Evolutionary conservation across 2,797 vertebrate genomes (phyloP).

Genomic region (Selene dorsalis): DNA sequence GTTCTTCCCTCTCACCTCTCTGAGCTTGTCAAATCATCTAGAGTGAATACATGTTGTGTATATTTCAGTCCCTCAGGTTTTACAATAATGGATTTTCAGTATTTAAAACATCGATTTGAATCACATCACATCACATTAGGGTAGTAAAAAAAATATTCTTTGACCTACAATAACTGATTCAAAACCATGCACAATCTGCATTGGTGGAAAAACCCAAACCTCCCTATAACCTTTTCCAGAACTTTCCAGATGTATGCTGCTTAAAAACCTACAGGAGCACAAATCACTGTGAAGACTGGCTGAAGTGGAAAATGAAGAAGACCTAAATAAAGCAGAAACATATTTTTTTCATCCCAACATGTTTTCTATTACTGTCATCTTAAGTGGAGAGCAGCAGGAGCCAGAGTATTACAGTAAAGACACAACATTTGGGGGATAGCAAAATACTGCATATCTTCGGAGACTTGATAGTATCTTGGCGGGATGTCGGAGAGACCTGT

Average conservation of each 20-base stretch:
- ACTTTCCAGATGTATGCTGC: conserved; percentile 58
- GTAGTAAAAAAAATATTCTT: conserved; percentile 64
- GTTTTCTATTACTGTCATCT: conserved; percentile 63
- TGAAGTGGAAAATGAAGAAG: conserved; percentile 68
- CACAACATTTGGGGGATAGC: conserved; percentile 45
- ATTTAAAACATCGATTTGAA: conserved; percentile 54
- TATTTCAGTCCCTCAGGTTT: conserved; percentile 56
- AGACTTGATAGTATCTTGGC: conserved; percentile 59
- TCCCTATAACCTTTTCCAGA: conserved; percentile 51
- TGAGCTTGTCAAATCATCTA: conserved; percentile 67
- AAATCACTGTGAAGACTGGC: conserved; percentile 46
- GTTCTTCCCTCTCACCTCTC: conserved; percentile 44
- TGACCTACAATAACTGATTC: conserved; percentile 67
- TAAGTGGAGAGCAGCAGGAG: conserved; percentile 50
- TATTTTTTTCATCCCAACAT: conserved; percentile 46
- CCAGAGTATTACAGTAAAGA: conserved; percentile 60
- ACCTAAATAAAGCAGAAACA: conserved; percentile 48
- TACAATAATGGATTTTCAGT: conserved; percentile 75
- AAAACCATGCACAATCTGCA: conserved; percentile 56
- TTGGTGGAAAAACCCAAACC: conserved; percentile 50
- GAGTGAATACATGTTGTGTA: conserved; percentile 71
- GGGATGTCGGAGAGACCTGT: conserved; percentile 25
- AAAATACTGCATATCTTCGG: conserved; percentile 37
- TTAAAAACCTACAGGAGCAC: conserved; percentile 61
- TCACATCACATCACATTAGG: conserved; percentile 66